Percentiles rank a stretch among this genome's conserved stretches.
These are phyloP conservation scores for Hydrochoerus hydrochaeris DNA, from an alignment of 2,113 vertebrate species.

Conservation along the genomic window DNA sequence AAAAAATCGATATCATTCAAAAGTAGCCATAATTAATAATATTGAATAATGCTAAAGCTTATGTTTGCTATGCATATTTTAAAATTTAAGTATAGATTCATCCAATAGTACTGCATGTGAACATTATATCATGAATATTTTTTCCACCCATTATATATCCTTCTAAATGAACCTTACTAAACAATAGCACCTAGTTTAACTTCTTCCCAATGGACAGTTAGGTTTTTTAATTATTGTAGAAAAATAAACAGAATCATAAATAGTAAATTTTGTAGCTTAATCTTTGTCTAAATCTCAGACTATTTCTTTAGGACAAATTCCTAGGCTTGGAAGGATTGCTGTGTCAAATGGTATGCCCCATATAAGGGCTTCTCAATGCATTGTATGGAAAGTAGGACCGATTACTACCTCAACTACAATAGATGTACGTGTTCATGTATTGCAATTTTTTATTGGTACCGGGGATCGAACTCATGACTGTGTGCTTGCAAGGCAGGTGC, in stretches of 20 bases:
- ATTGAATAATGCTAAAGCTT: slow-evolving; percentile 1
- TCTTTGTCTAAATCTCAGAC: not conserved
- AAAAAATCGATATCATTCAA: not conserved
- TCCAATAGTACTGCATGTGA: not conserved
- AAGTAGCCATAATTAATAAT: not conserved
- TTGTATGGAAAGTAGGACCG: not conserved
- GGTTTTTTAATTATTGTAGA: not conserved
- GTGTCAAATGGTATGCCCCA: not conserved
- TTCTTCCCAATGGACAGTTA: slow-evolving; percentile 1
- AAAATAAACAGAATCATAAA: not conserved
- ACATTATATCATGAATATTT: not conserved
- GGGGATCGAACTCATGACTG: too few relatives aligned
- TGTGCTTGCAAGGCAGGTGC: too few relatives aligned
- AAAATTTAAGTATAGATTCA: not conserved
- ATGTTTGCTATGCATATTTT: not conserved
- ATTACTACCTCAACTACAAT: slow-evolving; percentile 5
- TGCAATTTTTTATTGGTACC: too few relatives aligned
- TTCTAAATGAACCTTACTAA: not conserved
- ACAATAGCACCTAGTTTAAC: not conserved
- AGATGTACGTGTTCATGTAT: not conserved
- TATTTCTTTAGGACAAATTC: not conserved
- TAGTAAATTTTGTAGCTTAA: not conserved
- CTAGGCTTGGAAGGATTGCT: not conserved
- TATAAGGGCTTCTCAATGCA: not conserved
- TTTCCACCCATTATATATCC: not conserved